Conservation (phyloP, 35 echinoderm and acorn worm species). For the Amphiura filiformis region DNA sequence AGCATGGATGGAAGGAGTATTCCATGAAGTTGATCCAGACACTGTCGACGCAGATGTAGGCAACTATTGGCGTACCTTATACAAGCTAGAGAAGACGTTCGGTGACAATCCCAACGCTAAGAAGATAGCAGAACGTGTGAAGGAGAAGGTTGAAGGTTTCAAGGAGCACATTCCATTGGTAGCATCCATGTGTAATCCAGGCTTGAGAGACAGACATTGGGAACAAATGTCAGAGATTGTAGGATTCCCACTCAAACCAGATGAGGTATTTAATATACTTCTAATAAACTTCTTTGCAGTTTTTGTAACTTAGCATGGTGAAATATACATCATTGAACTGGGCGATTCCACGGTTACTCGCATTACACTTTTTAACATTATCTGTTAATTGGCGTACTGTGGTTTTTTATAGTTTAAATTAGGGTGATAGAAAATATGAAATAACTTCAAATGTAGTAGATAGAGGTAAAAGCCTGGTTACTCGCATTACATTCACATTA, state of each 20-base stretch:
- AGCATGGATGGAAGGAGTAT: conserved; percentile 84
- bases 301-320: too few species aligned
- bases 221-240: conserved; percentile 83
- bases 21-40: conserved; percentile 87
- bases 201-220: conserved; percentile 92
- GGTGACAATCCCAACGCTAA: conserved; percentile 60
- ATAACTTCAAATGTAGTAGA: too few species aligned
- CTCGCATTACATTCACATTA: too few species aligned
- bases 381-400: too few species aligned
- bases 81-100: conserved; percentile 89
- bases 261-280: conserved; percentile 60
- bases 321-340: too few species aligned
- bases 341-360: too few species aligned
- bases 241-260: conserved; percentile 87
- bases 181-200: conserved; percentile 75
- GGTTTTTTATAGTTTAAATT: too few species aligned
- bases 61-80: conserved; percentile 91
- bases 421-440: too few species aligned
- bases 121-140: conserved; percentile 89
- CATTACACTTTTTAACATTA: too few species aligned
- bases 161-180: conserved; percentile 88
- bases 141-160: conserved; percentile 90
- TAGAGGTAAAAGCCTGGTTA: too few species aligned
- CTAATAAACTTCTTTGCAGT: neutral
- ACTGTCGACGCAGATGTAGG: conserved; percentile 70